Evolutionary conservation across 2,797 vertebrate species (phyloP).

Genomic region (Channallabes apus): DNA sequence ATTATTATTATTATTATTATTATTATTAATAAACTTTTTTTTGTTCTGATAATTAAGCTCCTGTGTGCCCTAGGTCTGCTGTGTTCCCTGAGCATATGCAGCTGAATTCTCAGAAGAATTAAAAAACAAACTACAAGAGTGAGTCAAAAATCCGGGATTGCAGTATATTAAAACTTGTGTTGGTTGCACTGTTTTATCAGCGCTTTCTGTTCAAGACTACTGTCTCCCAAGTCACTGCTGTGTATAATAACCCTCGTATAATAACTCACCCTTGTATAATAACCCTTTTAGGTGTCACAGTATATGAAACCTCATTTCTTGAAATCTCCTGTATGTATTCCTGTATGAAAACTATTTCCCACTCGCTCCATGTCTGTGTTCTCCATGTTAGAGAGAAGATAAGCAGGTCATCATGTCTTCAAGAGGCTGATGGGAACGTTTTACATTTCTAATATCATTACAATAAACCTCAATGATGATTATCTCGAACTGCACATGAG

Average conservation of each 20-base stretch:
- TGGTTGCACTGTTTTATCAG: too few species aligned
- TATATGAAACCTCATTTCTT: too few species aligned
- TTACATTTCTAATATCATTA: neutral
- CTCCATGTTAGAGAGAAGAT: neutral
- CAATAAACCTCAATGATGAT: neutral
- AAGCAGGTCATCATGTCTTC: neutral
- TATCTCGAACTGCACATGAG: neutral
- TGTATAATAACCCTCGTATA: too few species aligned
- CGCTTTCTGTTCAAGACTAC: too few species aligned
- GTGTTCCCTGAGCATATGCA: neutral
- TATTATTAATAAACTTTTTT: neutral
- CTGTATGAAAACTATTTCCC: neutral
- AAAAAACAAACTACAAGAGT: too few species aligned
- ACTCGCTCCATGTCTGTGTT: too few species aligned
- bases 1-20: neutral
- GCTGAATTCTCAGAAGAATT: neutral
- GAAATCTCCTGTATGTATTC: neutral
- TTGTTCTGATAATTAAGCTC: neutral
- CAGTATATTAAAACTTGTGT: neutral
- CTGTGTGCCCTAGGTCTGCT: neutral
- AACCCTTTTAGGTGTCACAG: too few species aligned
- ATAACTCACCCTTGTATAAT: too few species aligned
- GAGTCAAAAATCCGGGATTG: too few species aligned
- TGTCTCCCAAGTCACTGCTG: too few species aligned
- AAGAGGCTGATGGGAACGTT: neutral